These are phyloP conservation scores for Callopanchax toddi DNA, from an alignment of 2,113 vertebrate genomes.

Conservation along the genomic window DNA sequence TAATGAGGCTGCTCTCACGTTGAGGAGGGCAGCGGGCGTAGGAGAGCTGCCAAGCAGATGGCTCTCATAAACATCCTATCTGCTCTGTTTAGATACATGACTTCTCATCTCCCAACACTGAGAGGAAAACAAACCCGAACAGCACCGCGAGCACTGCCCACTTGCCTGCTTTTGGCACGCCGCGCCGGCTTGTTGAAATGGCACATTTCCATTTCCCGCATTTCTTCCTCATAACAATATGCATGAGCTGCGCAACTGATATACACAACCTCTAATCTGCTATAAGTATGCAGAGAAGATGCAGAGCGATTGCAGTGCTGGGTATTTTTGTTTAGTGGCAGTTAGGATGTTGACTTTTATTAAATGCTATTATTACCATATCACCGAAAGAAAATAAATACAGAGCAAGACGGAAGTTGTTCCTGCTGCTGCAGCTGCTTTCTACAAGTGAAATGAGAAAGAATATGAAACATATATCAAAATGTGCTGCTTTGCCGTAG, in stretches of 20 bases:
- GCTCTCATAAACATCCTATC: slow-evolving; percentile 72
- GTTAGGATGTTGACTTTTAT: slow-evolving; percentile 76
- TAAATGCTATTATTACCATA: slow-evolving; percentile 80
- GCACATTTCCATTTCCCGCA: slow-evolving; percentile 74
- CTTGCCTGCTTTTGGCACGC: slow-evolving; percentile 69
- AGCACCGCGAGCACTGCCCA: slow-evolving; percentile 60
- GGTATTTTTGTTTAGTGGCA: slow-evolving; percentile 62
- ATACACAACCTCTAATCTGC: slow-evolving; percentile 72
- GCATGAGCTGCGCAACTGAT: slow-evolving; percentile 67
- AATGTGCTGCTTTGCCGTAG: slow-evolving; percentile 69
- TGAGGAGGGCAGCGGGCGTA: slow-evolving; percentile 67
- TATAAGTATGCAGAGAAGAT: slow-evolving; percentile 68
- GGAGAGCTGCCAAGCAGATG: slow-evolving; percentile 67
- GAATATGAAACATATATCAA: slow-evolving; percentile 54
- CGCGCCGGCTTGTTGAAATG: slow-evolving; percentile 59
- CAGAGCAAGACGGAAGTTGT: slow-evolving; percentile 49
- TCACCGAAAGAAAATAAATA: slow-evolving; percentile 54
- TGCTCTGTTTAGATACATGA: slow-evolving; percentile 73
- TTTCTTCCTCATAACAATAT: slow-evolving; percentile 63
- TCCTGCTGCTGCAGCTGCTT: slow-evolving; percentile 52
- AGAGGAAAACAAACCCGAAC: slow-evolving; percentile 71
- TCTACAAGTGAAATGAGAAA: slow-evolving; percentile 32
- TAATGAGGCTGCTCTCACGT: slow-evolving; percentile 75
- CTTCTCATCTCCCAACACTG: slow-evolving; percentile 64
- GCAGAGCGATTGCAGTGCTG: slow-evolving; percentile 31